These are phyloP conservation scores for Heterocephalus glaber DNA, from an alignment of 2,113 vertebrate species.

Conservation along the genomic window DNA sequence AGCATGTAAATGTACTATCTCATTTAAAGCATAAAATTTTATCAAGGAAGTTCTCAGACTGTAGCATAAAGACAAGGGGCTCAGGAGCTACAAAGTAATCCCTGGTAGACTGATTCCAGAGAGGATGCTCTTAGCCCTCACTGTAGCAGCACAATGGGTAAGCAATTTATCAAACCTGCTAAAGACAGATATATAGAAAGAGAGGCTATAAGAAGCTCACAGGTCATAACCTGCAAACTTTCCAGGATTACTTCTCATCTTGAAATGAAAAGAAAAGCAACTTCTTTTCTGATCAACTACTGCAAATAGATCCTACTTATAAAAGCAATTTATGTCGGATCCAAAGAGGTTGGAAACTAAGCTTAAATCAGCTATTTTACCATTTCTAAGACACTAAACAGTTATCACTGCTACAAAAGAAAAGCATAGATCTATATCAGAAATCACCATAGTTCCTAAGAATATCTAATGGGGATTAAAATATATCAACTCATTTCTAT, in stretches of 20 bases:
- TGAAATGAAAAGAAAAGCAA: background rate
- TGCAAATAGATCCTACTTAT: background rate
- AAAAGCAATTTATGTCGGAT: constrained; percentile 11
- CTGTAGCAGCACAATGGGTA: background rate
- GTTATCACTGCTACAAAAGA: background rate
- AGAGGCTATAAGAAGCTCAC: no score
- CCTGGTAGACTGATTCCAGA: background rate
- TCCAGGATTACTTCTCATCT: background rate
- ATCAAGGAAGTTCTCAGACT: background rate
- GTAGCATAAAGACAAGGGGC: background rate
- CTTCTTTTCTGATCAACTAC: background rate
- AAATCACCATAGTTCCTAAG: background rate
- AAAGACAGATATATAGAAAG: background rate
- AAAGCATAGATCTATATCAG: background rate
- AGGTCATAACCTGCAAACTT: background rate
- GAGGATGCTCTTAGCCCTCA: background rate
- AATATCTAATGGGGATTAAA: background rate
- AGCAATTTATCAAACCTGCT: background rate
- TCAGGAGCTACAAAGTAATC: background rate
- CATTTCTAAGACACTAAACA: background rate
- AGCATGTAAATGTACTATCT: background rate
- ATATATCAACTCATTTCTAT: background rate
- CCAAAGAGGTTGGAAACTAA: accelerated
- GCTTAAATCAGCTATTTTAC: background rate
- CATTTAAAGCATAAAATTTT: background rate